Evolutionary conservation across 2,113 vertebrate genomes (phyloP).

Genomic region (Hymenochirus boettgeri): DNA sequence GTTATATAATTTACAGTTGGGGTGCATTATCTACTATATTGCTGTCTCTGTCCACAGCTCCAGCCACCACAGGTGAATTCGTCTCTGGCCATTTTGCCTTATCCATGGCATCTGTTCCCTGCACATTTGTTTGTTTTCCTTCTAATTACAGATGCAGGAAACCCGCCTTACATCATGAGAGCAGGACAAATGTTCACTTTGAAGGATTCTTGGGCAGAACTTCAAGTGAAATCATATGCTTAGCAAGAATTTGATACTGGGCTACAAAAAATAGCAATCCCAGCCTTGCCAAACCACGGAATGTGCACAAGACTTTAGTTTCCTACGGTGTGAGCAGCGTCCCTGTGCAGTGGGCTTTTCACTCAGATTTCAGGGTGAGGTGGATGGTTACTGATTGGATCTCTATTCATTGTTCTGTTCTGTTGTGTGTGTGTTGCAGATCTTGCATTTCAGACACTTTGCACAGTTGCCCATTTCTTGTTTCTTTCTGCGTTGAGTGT

Average conservation of each 20-base stretch:
- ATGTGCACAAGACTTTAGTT: constrained; percentile 61
- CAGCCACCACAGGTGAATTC: constrained; percentile 54
- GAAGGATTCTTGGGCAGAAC: constrained; percentile 73
- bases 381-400: too few relatives aligned
- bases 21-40: too few relatives aligned
- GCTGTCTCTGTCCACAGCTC: too few relatives aligned
- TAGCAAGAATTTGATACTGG: constrained; percentile 71
- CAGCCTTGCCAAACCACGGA: constrained; percentile 68
- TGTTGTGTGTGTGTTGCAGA: too few relatives aligned
- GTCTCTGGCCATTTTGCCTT: constrained; percentile 45
- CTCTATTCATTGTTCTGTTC: too few relatives aligned
- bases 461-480: too few relatives aligned
- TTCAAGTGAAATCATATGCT: constrained; percentile 78
- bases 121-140: constrained; percentile 65
- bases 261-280: constrained; percentile 68
- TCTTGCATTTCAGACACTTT: too few relatives aligned
- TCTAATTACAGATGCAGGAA: constrained; percentile 72
- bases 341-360: constrained; percentile 34
- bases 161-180: constrained; percentile 75
- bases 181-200: constrained; percentile 66
- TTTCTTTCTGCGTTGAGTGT: too few relatives aligned
- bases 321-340: constrained; percentile 55
- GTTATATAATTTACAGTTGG: too few relatives aligned
- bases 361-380: not conserved
- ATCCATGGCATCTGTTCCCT: constrained; percentile 46